Evolutionary conservation across 2,888 invertebrate species (phyloP).

Genomic region (Anaspis maculata): DNA sequence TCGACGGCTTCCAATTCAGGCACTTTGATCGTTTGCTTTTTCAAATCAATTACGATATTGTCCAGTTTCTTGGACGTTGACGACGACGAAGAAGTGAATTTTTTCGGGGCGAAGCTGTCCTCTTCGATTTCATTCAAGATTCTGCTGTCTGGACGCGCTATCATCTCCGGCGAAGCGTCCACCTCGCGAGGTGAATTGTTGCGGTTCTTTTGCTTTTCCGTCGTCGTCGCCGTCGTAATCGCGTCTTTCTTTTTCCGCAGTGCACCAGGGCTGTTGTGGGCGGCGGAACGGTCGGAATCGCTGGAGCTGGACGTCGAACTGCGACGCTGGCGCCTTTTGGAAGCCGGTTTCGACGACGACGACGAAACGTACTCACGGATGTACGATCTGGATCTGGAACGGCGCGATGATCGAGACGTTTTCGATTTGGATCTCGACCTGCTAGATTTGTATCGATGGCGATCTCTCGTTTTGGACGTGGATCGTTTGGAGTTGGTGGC

Average conservation of each 20-base stretch:
- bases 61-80: constrained; percentile 51
- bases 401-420: constrained; percentile 14
- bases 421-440: constrained; percentile 19
- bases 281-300: constrained; percentile 7
- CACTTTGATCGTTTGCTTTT: constrained; percentile 60
- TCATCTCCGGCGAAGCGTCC: constrained; percentile 20
- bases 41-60: constrained; percentile 66
- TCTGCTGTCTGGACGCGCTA: constrained; percentile 49
- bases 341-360: not conserved
- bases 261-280: too few species aligned
- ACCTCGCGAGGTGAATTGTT: constrained; percentile 1
- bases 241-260: too few species aligned
- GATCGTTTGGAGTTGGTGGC: not conserved
- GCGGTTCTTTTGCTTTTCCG: constrained; percentile 2
- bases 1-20: constrained; percentile 50
- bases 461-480: constrained; percentile 10
- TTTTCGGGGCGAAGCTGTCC: constrained; percentile 57
- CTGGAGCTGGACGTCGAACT: constrained; percentile 19
- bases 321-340: constrained; percentile 25
- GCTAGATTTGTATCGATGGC: constrained; percentile 21
- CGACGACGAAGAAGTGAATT: constrained; percentile 46
- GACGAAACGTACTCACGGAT: constrained; percentile 30
- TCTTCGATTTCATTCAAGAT: constrained; percentile 62
- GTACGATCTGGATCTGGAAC: constrained; percentile 37
- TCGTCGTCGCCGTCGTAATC: constrained; percentile 5